Base-by-base conservation (phyloP, 2,113 vertebrate genomes). In the Aegithalos caudatus region DNA sequence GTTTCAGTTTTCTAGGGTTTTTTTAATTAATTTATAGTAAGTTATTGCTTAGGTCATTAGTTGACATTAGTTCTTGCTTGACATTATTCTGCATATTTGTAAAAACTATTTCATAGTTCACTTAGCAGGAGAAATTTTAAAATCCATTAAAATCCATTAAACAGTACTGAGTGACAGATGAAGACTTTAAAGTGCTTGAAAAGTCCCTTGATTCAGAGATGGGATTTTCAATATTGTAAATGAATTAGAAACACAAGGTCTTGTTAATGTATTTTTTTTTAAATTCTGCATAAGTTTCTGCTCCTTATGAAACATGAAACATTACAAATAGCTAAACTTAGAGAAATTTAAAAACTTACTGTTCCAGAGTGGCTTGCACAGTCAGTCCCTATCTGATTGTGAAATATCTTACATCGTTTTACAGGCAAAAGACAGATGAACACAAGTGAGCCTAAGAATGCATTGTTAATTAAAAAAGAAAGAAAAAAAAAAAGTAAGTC, bases 101-200 rank as follows among this genome's bases (percentile, higher is more conserved):
- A 47, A 93, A 91, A 87, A 85, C 7, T 89, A 70, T 94, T 91
- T 85, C 37, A 57, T 76, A 82, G 51, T 76, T 90, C 71, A 76
- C 37, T 69, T 90, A 81, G 60, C 17, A 58, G 37, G 20, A 72
- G 28, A 88, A 71, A 79, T 65, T 85, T 87, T 64, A 6, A 81
- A 92, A 96, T 92, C 56, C 51, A 74, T 78, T 90, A 85, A 81
- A 87, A 81, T 91, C 66, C 84, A 85, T 81, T 87, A 87, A 89
- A 85, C 11, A 31, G 21, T 38, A 88, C 47, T 60, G 40, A 80
- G 57, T 92, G 54, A 64, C 70, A 72, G 44, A 78, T 76, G 37
- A 85, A 81, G 61, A 84, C 35, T 50, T 33, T 74, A 54, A 92
- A 69, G 45, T 83, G 54, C 57, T 87, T 85, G 48, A 92, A 92